Conservation (phyloP, 2,888 invertebrate species). For the Dicranocentrus wangi region DNA sequence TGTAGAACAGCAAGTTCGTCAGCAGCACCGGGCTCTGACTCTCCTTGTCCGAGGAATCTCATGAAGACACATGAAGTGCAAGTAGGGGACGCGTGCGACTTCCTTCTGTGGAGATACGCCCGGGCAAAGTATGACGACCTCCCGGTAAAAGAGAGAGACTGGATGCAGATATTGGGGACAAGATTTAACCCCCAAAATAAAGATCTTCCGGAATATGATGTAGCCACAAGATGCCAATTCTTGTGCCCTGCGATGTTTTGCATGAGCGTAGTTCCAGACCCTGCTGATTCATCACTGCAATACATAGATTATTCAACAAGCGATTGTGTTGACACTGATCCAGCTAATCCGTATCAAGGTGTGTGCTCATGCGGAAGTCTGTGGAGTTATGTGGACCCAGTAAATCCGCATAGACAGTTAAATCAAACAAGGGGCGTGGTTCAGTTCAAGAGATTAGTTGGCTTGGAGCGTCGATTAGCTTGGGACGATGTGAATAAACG, state of each 20-base stretch:
- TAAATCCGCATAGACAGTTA: neutral
- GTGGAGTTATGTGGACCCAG: conserved; percentile 13
- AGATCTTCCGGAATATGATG: neutral
- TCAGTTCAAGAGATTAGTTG: neutral
- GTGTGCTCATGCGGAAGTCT: conserved; percentile 30
- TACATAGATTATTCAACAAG: neutral
- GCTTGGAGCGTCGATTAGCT: neutral
- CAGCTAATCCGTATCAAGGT: neutral
- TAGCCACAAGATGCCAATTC: neutral
- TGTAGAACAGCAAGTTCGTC: neutral
- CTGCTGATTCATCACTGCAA: neutral
- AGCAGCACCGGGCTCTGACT: too few species aligned
- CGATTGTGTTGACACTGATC: neutral
- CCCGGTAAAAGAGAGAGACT: neutral
- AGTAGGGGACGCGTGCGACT: conserved; percentile 21
- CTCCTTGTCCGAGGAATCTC: too few species aligned
- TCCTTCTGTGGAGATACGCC: neutral
- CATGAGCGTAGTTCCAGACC: neutral
- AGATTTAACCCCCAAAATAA: neutral
- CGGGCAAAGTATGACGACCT: conserved; percentile 14
- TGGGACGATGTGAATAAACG: neutral
- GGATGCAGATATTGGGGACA: neutral
- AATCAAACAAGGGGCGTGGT: neutral
- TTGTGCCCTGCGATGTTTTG: conserved; percentile 11
- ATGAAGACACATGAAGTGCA: neutral